Conservation (phyloP, 2,888 invertebrate species). For the Drosophila colorata region DNA sequence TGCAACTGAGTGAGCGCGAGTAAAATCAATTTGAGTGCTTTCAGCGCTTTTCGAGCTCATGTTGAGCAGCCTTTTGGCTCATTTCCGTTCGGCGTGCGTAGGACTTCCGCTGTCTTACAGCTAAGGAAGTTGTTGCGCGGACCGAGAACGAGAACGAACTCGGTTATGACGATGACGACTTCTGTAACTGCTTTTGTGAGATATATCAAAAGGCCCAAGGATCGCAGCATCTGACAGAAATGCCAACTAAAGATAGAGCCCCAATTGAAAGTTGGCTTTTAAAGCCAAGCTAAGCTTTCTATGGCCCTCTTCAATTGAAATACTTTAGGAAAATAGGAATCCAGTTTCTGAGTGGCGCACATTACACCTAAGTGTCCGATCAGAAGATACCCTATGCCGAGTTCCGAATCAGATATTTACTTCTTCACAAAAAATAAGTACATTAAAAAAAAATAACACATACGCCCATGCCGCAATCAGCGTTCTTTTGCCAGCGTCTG, state of each 20-base stretch:
- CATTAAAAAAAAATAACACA: too few relatives aligned
- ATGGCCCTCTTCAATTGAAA: neutral
- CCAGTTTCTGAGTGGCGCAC: too few relatives aligned
- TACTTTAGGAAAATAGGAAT: too few relatives aligned
- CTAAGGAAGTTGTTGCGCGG: constrained; percentile 70
- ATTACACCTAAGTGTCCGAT: too few relatives aligned
- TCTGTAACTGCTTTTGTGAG: constrained; percentile 4
- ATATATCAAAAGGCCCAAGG: constrained; percentile 22
- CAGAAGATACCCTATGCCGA: too few relatives aligned
- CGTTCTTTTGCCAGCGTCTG: too few relatives aligned
- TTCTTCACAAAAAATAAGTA: too few relatives aligned
- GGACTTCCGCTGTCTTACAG: constrained; percentile 61
- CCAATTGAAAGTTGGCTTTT: neutral
- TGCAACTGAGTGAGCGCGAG: constrained; percentile 23
- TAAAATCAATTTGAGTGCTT: constrained; percentile 28
- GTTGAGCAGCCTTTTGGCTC: constrained; percentile 48
- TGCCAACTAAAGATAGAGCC: neutral
- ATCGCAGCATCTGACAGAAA: constrained; percentile 29
- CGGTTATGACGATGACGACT: neutral
- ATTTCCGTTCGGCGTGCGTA: constrained; percentile 65
- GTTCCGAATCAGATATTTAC: too few relatives aligned
- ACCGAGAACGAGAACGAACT: constrained; percentile 4
- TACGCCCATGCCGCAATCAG: too few relatives aligned
- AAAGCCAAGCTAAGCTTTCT: neutral
- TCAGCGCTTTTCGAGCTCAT: constrained; percentile 14